phyloP scores from a whole-genome alignment of 1,140 invertebrate species.

The Drosophila arawakana region DNA sequence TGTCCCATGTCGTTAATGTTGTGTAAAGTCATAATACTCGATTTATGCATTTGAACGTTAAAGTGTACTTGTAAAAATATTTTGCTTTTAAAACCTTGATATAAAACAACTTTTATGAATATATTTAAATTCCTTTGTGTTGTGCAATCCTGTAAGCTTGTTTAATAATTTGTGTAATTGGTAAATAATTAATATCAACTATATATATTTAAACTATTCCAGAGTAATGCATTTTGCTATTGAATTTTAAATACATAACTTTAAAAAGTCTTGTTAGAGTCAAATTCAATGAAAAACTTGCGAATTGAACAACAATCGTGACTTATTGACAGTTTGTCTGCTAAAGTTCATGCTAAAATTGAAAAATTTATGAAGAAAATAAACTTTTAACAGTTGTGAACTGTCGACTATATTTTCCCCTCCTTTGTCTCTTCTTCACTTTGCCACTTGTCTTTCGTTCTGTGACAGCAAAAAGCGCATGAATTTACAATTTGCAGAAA shows the following conservation, averaged over 20 bases:
- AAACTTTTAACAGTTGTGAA: constrained; percentile 5
- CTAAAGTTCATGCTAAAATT: constrained; percentile 7
- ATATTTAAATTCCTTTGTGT: constrained; percentile 5
- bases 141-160: not conserved
- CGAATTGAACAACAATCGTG: constrained; percentile 22
- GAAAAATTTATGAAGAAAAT: constrained; percentile 19
- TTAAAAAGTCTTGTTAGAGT: no score
- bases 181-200: no score
- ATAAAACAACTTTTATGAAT: constrained; percentile 59
- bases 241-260: no score
- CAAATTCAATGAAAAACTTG: no score
- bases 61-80: constrained; percentile 15
- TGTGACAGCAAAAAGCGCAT: constrained; percentile 29
- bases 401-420: not conserved
- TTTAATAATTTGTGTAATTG: no score
- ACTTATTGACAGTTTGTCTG: constrained; percentile 31
- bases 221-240: no score
- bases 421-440: no score
- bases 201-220: no score
- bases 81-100: constrained; percentile 40
- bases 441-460: not conserved
- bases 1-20: constrained; percentile 54
- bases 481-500: constrained; percentile 40
- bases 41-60: constrained; percentile 48
- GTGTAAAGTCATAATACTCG: constrained; percentile 60